phyloP scores from a whole-genome alignment of 2,113 vertebrate species.

The Murina feae region DNA sequence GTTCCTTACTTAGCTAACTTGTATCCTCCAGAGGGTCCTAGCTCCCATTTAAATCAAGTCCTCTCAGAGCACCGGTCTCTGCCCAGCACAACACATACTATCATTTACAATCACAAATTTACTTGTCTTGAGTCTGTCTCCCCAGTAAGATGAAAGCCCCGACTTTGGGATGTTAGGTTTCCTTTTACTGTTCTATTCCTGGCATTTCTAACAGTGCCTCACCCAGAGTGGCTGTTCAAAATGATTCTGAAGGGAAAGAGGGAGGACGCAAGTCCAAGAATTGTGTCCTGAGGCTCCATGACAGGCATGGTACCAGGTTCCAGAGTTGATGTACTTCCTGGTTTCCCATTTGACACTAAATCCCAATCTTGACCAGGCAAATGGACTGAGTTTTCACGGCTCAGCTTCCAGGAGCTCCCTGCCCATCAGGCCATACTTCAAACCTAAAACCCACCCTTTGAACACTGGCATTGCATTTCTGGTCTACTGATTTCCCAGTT shows the following conservation, averaged over 20 bases:
- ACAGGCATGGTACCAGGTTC: neutral
- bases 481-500: neutral
- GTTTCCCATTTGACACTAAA: neutral
- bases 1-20: neutral
- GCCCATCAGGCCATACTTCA: rapidly evolving
- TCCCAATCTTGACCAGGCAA: neutral
- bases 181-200: neutral
- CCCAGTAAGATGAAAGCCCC: neutral
- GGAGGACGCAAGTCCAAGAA: neutral
- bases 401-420: neutral
- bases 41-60: neutral
- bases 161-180: rapidly evolving
- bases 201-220: neutral
- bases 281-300: neutral
- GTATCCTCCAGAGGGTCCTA: neutral
- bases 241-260: neutral
- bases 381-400: rapidly evolving
- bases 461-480: neutral
- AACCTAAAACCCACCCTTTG: neutral
- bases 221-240: neutral
- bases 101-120: neutral
- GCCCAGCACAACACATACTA: neutral
- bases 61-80: neutral
- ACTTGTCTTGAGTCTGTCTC: neutral
- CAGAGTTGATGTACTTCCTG: neutral